Base-by-base conservation (phyloP, 2,797 vertebrate species). In the Melanotaenia pygmaea region DNA sequence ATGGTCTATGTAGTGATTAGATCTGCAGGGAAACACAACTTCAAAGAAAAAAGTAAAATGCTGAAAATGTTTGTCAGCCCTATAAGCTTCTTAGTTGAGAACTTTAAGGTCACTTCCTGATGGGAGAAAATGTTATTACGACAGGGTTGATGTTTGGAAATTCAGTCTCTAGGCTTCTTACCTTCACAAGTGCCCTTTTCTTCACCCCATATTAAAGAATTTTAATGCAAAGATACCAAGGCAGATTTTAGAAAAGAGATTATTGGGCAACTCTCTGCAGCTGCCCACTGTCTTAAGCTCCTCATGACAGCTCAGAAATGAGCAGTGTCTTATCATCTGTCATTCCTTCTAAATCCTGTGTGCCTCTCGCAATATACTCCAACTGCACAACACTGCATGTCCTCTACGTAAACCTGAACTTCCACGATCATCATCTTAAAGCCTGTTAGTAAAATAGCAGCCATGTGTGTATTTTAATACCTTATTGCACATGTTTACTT, bases 41-140 rank as follows among this genome's bases (percentile, higher is more conserved):
- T 91, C 77, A 91, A 91, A 91, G 84, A 64, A 85, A 85, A 83
- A 81, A 70, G 90, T 90, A 74, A 91, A 89, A 90, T 84, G 67
- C 62, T 77, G 61, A 86, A 84, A 80, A 73, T 87, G 76, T 89
- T 82, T 83, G 77, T 84, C 80, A 74, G 81, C 34, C 37, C 68
- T 62, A 38, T 92, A 91, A 92, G 90, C 86, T 88, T 81, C 86
- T 89, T 91, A 92, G 85, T 83, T 86, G 74, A 85, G 76, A 75
- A 72, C 73, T 72, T 75, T 70, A 67, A 67, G 86, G 88, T 89
- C 81, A 91, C 72, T 77, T 82, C 86, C 70, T 88, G 79, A 87
- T 72, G 72, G 64, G 65, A 80, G 77, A 70, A 80, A 78, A 81
- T 58, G 50, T 88, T 75, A 81, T 76, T 84, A 80, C 59, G 62